Conservation (phyloP, 1,140 invertebrate species). For the Trachymyrmex cornetzi region DNA sequence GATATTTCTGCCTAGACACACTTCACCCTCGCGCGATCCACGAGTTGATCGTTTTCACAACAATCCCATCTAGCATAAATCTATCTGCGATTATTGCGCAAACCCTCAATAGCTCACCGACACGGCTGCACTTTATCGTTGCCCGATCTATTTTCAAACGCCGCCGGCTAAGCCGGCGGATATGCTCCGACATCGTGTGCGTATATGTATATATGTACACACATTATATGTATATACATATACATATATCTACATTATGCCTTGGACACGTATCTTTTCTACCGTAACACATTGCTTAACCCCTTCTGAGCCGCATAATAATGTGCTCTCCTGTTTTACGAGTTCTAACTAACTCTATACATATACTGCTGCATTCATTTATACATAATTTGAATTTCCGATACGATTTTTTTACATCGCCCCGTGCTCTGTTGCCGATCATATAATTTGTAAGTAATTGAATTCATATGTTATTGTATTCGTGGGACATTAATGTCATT, state of each 20-base stretch:
- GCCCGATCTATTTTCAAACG: conserved; percentile 67
- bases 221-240: neutral
- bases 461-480: neutral
- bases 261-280: conserved; percentile 43
- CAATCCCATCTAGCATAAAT: conserved; percentile 62
- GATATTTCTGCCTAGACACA: conserved; percentile 39
- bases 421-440: neutral
- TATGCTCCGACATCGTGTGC: neutral
- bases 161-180: conserved; percentile 49
- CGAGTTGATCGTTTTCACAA: conserved; percentile 52
- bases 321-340: conserved; percentile 39
- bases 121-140: conserved; percentile 69
- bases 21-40: conserved; percentile 30
- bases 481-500: neutral
- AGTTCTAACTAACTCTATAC: conserved; percentile 9
- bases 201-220: neutral
- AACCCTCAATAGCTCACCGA: conserved; percentile 67
- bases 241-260: conserved; percentile 24
- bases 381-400: conserved; percentile 36
- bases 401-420: neutral
- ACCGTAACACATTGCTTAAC: conserved; percentile 55
- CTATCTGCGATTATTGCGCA: conserved; percentile 70
- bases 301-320: conserved; percentile 39
- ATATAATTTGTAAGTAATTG: neutral
- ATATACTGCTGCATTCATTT: neutral